These are phyloP conservation scores for Scytalopus superciliaris DNA, from an alignment of 2,113 vertebrate species.

Conservation along the genomic window DNA sequence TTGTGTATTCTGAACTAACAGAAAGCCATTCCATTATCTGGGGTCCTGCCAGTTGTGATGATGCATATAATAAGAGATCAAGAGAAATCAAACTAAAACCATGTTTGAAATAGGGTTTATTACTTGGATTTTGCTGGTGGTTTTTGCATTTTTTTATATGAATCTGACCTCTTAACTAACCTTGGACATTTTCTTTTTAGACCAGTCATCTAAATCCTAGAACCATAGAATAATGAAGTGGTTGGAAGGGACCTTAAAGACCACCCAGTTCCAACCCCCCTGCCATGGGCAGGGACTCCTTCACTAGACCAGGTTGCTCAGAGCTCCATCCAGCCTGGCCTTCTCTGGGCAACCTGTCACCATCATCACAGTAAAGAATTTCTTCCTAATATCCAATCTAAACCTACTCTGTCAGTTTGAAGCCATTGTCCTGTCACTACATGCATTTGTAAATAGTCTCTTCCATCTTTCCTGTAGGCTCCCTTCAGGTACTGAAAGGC, in stretches of 20 bases:
- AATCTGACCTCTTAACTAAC: background rate
- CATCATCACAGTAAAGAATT: background rate
- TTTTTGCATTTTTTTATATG: background rate
- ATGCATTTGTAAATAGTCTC: background rate
- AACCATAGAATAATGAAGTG: background rate
- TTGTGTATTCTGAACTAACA: background rate
- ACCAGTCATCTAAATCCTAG: background rate
- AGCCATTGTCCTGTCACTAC: background rate
- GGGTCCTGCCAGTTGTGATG: background rate
- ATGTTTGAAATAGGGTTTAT: background rate
- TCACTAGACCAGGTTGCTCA: fast-evolving
- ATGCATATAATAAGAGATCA: background rate
- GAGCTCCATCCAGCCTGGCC: background rate
- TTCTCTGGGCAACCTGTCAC: background rate
- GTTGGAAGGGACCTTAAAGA: background rate
- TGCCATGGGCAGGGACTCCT: background rate
- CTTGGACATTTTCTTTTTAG: background rate
- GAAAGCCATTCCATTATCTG: background rate
- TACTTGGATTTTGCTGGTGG: background rate
- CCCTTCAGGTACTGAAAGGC: too few species aligned
- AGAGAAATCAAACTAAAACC: background rate
- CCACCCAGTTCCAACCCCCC: background rate
- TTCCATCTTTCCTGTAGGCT: background rate
- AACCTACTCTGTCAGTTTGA: background rate
- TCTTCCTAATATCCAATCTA: background rate